These are phyloP conservation scores for Thera britannica DNA, from an alignment of 2,888 invertebrate genomes.

Conservation along the genomic window DNA sequence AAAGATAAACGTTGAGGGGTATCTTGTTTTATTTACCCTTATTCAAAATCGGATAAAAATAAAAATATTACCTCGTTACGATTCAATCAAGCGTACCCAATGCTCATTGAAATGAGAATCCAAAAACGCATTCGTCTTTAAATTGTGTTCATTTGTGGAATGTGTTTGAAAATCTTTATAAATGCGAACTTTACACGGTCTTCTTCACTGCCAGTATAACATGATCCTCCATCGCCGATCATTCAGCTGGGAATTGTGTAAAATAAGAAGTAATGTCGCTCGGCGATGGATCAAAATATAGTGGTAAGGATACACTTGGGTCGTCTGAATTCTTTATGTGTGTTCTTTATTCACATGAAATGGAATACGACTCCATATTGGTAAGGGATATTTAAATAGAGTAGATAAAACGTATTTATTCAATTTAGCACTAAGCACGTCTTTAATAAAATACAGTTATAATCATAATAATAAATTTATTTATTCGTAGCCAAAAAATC, in stretches of 20 bases:
- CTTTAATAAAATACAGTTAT: too few species aligned
- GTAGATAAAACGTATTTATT: conserved; percentile 6
- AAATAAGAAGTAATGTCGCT: conserved; percentile 37
- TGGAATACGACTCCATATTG: conserved; percentile 57
- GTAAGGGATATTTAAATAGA: conserved; percentile 49
- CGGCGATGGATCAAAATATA: conserved; percentile 48
- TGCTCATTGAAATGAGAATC: conserved; percentile 73
- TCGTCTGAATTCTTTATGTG: conserved; percentile 61
- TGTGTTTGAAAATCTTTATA: conserved; percentile 79
- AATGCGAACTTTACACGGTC: conserved; percentile 67
- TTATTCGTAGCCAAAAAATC: too few species aligned
- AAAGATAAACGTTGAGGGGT: neutral
- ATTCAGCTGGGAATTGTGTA: conserved; percentile 29
- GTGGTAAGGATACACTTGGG: conserved; percentile 59
- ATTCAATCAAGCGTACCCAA: conserved; percentile 62
- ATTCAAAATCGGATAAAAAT: conserved; percentile 40
- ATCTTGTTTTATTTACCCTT: conserved; percentile 28
- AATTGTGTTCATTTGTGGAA: conserved; percentile 82
- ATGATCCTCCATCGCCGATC: conserved; percentile 47
- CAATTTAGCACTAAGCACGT: too few species aligned
- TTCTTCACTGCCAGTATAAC: conserved; percentile 57
- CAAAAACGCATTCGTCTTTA: conserved; percentile 76
- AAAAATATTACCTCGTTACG: conserved; percentile 70
- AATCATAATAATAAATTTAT: too few species aligned
- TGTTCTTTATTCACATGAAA: conserved; percentile 72